Evolutionary conservation across 2,797 vertebrate species (phyloP).

Genomic region (Pristis pectinata): DNA sequence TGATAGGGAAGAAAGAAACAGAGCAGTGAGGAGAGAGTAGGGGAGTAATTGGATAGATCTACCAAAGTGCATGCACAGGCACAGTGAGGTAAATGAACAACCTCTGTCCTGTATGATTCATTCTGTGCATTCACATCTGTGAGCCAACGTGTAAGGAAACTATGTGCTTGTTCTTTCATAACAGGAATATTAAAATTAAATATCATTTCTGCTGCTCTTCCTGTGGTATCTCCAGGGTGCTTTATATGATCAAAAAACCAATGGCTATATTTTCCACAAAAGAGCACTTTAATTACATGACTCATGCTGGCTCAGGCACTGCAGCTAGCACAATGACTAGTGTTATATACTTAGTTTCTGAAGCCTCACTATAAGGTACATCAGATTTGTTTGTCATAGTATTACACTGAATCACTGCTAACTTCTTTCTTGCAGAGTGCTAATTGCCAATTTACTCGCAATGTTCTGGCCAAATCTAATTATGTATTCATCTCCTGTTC

Average conservation of each 20-base stretch:
- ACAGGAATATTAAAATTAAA: neutral
- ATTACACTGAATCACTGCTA: neutral
- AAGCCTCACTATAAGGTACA: neutral
- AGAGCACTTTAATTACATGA: constrained; percentile 25
- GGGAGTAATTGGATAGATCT: neutral
- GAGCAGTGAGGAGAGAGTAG: neutral
- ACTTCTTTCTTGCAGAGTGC: neutral
- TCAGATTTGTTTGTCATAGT: neutral
- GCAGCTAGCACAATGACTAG: neutral
- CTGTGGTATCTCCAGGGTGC: neutral
- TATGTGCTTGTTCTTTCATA: neutral
- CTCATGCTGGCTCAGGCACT: neutral
- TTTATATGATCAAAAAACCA: neutral
- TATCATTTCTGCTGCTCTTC: neutral
- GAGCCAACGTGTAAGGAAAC: neutral
- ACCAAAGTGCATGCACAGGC: neutral
- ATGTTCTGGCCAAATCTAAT: neutral
- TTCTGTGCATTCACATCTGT: no score
- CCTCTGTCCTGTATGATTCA: neutral
- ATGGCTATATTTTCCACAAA: neutral
- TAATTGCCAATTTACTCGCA: neutral
- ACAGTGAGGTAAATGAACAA: neutral
- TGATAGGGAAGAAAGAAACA: neutral
- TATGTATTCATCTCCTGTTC: no score
- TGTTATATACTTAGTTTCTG: neutral